Evolutionary conservation across 2,888 invertebrate species (phyloP), one percentile per base, ranked within the genome.

Genomic region (Zonitis immaculata): DNA sequence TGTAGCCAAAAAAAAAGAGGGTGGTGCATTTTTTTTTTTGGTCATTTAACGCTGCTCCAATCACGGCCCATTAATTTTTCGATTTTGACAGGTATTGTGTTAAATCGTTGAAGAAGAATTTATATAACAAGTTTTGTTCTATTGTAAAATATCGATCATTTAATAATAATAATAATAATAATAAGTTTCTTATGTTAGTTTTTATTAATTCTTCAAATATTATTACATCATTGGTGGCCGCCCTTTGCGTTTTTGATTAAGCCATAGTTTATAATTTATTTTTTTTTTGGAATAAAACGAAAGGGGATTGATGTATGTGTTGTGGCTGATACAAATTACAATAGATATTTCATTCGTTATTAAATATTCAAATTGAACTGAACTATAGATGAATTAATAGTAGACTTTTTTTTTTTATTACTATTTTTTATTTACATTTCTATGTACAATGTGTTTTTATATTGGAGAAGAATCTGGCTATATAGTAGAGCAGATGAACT

Each of bases 251-350:
- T 25, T 30, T 7, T 49, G 44, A 49, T 35, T 35, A 35, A 35
- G 16, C 35, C 14, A 35, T 16, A 35, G 16, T 35, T 35, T 35
- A 16, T 35, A 9, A 8, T 35, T 16, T 9, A 1, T 4, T 18
- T 35, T 18, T n/a, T n/a, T n/a, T n/a, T n/a, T n/a, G n/a, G n/a
- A n/a, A n/a, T n/a, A n/a, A n/a, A 30, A 26, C 16, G 27, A n/a
- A 4, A 6, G 26, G 32, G 59, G 61, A 64, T 62, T 59, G 62
- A 64, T 62, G 57, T 59, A n/a, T n/a, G 59, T 43, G 49, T 54
- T 56, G 56, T 57, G 51, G 49, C 50, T 56, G 42, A 56, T 56
- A 61, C 47, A 60, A 59, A 64, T 64, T 50, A 49, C 35, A n/a
- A 43, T 44, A 46, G 44, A 63, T 63, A 62, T 57, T 61, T 61